Percentiles rank a stretch among this genome's conserved stretches.
Evolutionary conservation across 1,140 invertebrate species (phyloP).

Genomic region (Chlorops oryzae): DNA sequence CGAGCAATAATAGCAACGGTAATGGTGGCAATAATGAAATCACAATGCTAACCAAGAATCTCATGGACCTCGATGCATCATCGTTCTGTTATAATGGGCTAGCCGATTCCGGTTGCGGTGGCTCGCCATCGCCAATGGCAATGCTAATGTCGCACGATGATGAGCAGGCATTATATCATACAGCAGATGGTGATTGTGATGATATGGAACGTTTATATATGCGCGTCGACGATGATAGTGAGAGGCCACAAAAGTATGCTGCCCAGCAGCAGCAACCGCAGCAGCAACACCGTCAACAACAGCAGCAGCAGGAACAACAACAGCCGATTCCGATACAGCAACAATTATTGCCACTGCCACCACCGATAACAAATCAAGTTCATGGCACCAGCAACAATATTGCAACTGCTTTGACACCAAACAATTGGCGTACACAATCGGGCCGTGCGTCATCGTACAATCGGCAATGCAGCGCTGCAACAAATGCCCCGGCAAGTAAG

Average conservation of each 20-base stretch:
- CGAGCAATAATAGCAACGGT: conserved; percentile 15
- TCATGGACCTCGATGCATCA: conserved; percentile 36
- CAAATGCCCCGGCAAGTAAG: conserved; percentile 4
- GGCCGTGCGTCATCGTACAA: conserved; percentile 14
- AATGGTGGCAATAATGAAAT: conserved; percentile 15
- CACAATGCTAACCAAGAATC: conserved; percentile 22
- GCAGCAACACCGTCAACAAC: conserved; percentile 26
- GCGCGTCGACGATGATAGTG: conserved; percentile 38
- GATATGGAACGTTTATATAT: conserved; percentile 43
- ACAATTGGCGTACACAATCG: conserved; percentile 31
- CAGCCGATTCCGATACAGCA: conserved; percentile 17
- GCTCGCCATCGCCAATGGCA: conserved; percentile 42
- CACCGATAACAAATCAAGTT: conserved; percentile 17
- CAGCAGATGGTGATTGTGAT: conserved; percentile 39
- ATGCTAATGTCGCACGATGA: conserved; percentile 45
- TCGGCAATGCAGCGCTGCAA: conserved; percentile 6
- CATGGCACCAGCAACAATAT: conserved; percentile 7
- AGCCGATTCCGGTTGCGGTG: conserved; percentile 42
- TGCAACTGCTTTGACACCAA: conserved; percentile 1
- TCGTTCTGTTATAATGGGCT: conserved; percentile 42
- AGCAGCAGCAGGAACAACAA: conserved; percentile 18
- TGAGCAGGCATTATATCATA: conserved; percentile 40
- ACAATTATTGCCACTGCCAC: conserved; percentile 9
- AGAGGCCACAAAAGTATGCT: neutral
- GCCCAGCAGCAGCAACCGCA: conserved; percentile 12